Percentiles rank a stretch among this genome's conserved stretches.
These are phyloP conservation scores for Colletes collaris DNA, from an alignment of 2,888 invertebrate species.

Conservation along the genomic window DNA sequence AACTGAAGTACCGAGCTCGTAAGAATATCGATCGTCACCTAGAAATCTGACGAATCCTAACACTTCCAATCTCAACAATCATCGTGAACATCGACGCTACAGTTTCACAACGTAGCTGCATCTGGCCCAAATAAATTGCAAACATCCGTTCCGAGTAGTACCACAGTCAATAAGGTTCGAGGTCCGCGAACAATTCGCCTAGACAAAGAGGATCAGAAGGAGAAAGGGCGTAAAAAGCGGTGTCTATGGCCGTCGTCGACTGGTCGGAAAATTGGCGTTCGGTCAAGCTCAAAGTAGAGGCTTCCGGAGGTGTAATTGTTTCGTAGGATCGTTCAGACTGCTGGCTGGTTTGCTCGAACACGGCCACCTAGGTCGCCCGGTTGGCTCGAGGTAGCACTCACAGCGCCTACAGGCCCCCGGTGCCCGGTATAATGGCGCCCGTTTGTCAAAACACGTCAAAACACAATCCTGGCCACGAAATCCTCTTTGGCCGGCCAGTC, in stretches of 20 bases:
- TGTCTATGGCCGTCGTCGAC: background rate
- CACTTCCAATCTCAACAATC: too few relatives aligned
- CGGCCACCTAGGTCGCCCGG: slow-evolving; percentile 79
- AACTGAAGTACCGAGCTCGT: too few relatives aligned
- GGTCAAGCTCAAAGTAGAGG: slow-evolving; percentile 50
- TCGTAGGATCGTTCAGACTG: slow-evolving; percentile 60
- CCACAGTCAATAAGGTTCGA: too few relatives aligned
- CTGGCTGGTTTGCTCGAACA: slow-evolving; percentile 46
- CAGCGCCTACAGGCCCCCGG: slow-evolving; percentile 68
- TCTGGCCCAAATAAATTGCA: too few relatives aligned
- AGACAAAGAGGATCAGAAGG: background rate
- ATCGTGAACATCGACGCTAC: too few relatives aligned
- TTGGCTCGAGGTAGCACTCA: slow-evolving; percentile 62
- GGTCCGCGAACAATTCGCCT: background rate
- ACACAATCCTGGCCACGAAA: slow-evolving; percentile 79
- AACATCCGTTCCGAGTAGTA: too few relatives aligned
- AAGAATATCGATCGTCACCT: too few relatives aligned
- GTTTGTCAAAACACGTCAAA: slow-evolving; percentile 83
- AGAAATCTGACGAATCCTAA: too few relatives aligned
- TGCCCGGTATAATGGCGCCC: slow-evolving; percentile 79
- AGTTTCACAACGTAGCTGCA: too few relatives aligned
- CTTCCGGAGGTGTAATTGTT: slow-evolving; percentile 71
- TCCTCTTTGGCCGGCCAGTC: slow-evolving; percentile 71
- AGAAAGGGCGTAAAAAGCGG: background rate
- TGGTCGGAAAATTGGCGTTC: slow-evolving; percentile 41